Evolutionary conservation across 2,797 vertebrate genomes (phyloP).

Genomic region (Hydrocynus forskahlii): DNA sequence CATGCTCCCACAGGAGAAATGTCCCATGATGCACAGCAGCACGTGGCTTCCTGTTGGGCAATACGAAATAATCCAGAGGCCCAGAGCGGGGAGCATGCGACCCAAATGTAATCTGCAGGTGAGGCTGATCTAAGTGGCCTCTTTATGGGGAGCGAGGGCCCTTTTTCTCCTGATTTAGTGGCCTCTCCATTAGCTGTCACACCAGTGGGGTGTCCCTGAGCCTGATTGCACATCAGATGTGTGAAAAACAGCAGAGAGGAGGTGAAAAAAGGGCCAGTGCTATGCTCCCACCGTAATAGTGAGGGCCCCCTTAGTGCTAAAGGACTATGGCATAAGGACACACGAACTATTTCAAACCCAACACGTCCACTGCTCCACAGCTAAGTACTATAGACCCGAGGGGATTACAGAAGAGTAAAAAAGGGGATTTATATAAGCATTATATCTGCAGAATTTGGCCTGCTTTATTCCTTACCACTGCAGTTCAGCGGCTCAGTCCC

Average conservation of each 20-base stretch:
- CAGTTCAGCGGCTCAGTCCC: conserved; percentile 46
- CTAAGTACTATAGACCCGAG: conserved; percentile 44
- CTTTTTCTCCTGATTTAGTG: conserved; percentile 57
- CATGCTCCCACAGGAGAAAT: conserved; percentile 11
- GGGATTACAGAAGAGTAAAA: conserved; percentile 41
- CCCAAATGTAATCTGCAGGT: conserved; percentile 66
- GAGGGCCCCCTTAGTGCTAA: conserved; percentile 57
- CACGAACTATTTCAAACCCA: conserved; percentile 35
- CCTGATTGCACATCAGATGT: conserved; percentile 77
- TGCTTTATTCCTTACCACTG: conserved; percentile 52
- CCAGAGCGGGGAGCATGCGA: conserved; percentile 58
- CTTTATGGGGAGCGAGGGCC: conserved; percentile 53
- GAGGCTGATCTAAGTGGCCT: conserved; percentile 58
- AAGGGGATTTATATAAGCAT: conserved; percentile 52
- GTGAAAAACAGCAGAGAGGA: conserved; percentile 65
- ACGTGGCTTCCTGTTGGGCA: conserved; percentile 32
- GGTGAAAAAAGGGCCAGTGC: conserved; percentile 36
- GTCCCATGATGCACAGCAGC: conserved; percentile 1
- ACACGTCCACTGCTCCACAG: conserved; percentile 31
- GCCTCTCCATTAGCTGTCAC: conserved; percentile 62
- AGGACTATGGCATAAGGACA: conserved; percentile 44
- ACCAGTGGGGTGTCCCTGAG: conserved; percentile 66
- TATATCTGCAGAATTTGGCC: conserved; percentile 46
- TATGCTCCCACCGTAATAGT: conserved; percentile 43
- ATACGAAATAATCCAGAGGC: conserved; percentile 35